phyloP scores from a whole-genome alignment of 2,113 vertebrate species.

The Malurus melanocephalus region DNA sequence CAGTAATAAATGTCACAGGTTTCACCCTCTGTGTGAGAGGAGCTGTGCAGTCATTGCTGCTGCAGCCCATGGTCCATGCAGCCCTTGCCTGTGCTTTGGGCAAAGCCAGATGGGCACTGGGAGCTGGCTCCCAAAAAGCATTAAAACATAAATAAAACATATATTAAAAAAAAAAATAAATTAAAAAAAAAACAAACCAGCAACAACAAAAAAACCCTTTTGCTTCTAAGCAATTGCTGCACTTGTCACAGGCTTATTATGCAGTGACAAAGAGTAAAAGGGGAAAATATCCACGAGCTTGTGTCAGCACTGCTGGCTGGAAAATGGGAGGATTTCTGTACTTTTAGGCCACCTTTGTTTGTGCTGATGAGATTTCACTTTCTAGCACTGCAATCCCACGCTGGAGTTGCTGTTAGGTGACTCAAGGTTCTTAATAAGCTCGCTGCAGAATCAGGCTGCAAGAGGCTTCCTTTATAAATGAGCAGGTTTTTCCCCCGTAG shows the following conservation, averaged over 20 bases:
- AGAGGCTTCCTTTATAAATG: background rate
- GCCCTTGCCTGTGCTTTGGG: background rate
- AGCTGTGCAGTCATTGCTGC: background rate
- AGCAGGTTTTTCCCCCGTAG: background rate
- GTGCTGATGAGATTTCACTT: background rate
- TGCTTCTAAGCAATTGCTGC: background rate
- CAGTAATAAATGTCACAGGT: background rate
- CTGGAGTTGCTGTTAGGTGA: background rate
- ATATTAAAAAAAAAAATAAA: too few relatives aligned
- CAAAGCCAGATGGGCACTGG: background rate
- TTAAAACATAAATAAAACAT: background rate
- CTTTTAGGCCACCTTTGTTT: background rate
- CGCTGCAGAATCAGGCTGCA: background rate
- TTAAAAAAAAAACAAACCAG: too few relatives aligned
- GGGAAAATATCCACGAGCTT: background rate
- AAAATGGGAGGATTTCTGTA: background rate
- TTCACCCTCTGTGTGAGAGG: background rate
- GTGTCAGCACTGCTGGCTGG: background rate
- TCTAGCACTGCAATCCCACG: background rate
- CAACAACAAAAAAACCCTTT: background rate
- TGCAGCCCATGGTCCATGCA: rapidly evolving
- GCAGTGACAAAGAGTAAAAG: background rate
- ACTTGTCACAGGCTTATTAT: background rate
- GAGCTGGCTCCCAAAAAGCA: background rate
- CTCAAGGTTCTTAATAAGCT: background rate